Percentiles rank a stretch among this genome's conserved stretches.
These are phyloP conservation scores for Etheostoma cragini DNA, from an alignment of 2,113 vertebrate species.

Conservation along the genomic window DNA sequence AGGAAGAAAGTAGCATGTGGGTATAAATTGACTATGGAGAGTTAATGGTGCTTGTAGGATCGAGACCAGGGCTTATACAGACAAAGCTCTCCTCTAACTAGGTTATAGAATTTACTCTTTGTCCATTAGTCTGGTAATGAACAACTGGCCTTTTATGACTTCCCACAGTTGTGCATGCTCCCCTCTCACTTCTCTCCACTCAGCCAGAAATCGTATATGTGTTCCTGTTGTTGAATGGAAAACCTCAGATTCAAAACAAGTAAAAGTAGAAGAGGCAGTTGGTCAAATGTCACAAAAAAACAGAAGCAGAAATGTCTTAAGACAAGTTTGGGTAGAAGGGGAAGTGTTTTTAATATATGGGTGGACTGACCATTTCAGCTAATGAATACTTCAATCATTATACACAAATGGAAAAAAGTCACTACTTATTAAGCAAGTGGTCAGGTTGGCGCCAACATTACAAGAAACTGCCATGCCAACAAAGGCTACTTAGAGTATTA, in stretches of 20 bases:
- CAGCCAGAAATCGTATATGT: not conserved
- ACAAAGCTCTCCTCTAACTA: slow-evolving; percentile 52
- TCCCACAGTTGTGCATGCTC: slow-evolving; percentile 15
- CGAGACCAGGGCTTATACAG: slow-evolving; percentile 36
- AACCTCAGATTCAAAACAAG: not conserved
- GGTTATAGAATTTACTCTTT: slow-evolving; percentile 55
- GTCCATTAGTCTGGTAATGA: slow-evolving; percentile 71
- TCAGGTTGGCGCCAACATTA: not conserved
- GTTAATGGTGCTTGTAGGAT: not conserved
- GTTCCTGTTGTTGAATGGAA: slow-evolving; percentile 6
- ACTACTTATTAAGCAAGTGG: not conserved
- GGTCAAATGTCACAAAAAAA: not conserved
- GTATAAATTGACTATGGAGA: not conserved
- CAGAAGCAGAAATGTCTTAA: not conserved
- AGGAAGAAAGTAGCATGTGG: not conserved
- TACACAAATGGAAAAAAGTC: slow-evolving; percentile 3
- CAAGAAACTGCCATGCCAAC: not conserved
- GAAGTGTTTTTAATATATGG: not conserved
- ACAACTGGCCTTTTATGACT: slow-evolving; percentile 63
- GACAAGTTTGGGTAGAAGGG: not conserved
- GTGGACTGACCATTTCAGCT: not conserved
- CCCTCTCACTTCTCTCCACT: too few relatives aligned
- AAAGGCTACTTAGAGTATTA: not conserved
- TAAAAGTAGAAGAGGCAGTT: not conserved
- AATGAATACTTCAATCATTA: not conserved